These are phyloP conservation scores for Neopelma chrysocephalum DNA, from an alignment of 2,797 vertebrate genomes.

Conservation along the genomic window DNA sequence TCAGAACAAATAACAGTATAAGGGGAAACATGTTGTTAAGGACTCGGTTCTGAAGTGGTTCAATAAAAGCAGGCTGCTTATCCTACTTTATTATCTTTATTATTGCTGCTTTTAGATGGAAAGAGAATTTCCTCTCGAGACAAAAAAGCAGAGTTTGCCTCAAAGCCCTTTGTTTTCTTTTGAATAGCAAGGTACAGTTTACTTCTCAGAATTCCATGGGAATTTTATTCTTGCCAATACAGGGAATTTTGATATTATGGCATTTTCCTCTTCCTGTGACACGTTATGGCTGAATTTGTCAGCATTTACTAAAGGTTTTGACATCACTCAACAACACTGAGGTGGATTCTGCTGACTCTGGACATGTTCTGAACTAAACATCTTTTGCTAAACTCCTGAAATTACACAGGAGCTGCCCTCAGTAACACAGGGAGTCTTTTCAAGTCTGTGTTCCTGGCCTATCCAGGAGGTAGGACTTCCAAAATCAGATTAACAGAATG, in stretches of 20 bases:
- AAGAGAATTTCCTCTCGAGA: background rate
- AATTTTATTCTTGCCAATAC: background rate
- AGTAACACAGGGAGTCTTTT: background rate
- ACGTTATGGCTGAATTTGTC: background rate
- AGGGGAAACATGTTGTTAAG: constrained; percentile 3
- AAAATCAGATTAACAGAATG: background rate
- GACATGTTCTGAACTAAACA: background rate
- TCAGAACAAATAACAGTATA: background rate
- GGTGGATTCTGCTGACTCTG: background rate
- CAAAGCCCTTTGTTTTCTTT: background rate
- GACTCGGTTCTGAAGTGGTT: background rate
- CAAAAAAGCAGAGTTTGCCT: background rate
- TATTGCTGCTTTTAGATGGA: background rate
- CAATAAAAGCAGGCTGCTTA: constrained; percentile 30
- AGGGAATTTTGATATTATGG: background rate
- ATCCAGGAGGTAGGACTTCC: background rate
- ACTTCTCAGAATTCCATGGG: background rate
- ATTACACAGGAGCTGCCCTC: background rate
- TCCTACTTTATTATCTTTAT: background rate
- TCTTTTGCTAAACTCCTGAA: background rate
- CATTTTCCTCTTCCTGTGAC: background rate
- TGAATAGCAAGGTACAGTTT: background rate
- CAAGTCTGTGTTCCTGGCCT: background rate
- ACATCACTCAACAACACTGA: background rate
- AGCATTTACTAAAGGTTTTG: background rate